These are phyloP conservation scores for Rhinella marina DNA, from an alignment of 2,797 vertebrate genomes.

Conservation along the genomic window DNA sequence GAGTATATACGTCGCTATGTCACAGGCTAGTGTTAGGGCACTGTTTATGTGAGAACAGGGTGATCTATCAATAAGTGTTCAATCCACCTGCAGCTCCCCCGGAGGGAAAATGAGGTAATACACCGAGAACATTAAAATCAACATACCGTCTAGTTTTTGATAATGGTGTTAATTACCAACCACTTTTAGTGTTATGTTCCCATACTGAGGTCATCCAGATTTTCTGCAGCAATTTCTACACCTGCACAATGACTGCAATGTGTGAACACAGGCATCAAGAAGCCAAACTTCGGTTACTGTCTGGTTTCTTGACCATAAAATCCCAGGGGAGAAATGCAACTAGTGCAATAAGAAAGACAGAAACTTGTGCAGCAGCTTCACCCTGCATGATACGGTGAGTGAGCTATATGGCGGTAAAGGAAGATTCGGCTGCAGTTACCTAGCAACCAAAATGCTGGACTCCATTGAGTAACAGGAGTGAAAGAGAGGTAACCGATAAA, in stretches of 20 bases:
- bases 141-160: not conserved
- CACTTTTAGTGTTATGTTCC: not conserved
- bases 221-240: not conserved
- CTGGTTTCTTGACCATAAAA: not conserved
- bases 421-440: not conserved
- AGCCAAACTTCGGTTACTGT: not conserved
- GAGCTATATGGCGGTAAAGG: not conserved
- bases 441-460: conserved; percentile 22
- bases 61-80: not conserved
- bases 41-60: not conserved
- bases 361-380: not conserved
- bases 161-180: not conserved
- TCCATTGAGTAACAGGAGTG: conserved; percentile 1
- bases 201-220: not conserved
- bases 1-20: too few relatives aligned
- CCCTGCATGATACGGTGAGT: not conserved
- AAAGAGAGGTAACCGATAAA: conserved; percentile 22
- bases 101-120: not conserved
- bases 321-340: not conserved
- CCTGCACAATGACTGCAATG: not conserved
- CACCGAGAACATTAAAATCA: not conserved
- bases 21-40: too few relatives aligned
- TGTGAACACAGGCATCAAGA: not conserved
- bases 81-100: not conserved
- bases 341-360: not conserved